Evolutionary conservation across 2,797 vertebrate genomes (phyloP).

Genomic region (Hirundo rustica): DNA sequence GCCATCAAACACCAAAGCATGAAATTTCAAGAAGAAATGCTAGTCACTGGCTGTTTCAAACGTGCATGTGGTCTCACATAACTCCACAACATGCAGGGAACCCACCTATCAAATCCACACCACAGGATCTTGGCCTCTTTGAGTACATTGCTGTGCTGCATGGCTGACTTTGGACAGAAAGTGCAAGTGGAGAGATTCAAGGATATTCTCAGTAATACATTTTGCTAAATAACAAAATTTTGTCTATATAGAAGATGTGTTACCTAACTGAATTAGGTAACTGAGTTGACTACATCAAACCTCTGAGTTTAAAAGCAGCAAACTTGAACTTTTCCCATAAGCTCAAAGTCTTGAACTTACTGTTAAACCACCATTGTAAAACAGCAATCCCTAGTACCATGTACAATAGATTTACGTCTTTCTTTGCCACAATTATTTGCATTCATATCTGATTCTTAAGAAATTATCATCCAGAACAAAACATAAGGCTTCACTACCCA

Average conservation of each 20-base stretch:
- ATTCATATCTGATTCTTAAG: background rate
- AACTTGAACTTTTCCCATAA: background rate
- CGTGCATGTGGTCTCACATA: background rate
- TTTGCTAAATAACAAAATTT: background rate
- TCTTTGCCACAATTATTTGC: background rate
- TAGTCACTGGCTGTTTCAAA: background rate
- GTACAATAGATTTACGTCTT: background rate
- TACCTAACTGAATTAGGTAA: background rate
- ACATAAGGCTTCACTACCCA: background rate
- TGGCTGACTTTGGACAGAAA: background rate
- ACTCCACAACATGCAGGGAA: background rate
- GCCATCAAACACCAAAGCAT: background rate
- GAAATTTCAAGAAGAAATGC: background rate
- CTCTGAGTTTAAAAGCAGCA: background rate
- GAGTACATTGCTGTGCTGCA: background rate
- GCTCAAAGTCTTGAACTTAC: background rate
- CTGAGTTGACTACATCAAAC: background rate
- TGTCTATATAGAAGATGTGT: background rate
- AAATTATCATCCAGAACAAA: constrained; percentile 9
- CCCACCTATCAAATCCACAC: background rate
- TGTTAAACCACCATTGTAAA: background rate
- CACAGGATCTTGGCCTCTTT: background rate
- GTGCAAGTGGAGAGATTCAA: background rate
- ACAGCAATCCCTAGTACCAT: background rate
- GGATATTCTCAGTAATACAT: background rate